phyloP scores from a whole-genome alignment of 2,113 vertebrate genomes.

The Oreochromis niloticus region DNA sequence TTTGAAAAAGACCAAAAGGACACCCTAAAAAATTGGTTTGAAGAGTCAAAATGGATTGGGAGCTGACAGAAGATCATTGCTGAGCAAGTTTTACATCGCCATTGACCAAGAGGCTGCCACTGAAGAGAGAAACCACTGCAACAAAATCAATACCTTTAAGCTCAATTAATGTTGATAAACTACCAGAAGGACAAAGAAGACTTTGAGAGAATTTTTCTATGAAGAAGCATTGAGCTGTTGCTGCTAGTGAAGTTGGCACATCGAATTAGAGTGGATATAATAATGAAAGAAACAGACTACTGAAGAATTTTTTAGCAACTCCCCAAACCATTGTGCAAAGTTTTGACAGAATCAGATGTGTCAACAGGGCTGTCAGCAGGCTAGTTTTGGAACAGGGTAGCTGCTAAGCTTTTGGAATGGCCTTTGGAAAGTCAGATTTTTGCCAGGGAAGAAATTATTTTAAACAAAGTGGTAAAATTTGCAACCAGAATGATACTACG shows the following conservation, averaged over 20 bases:
- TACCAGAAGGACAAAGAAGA: not conserved
- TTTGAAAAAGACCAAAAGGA: not conserved
- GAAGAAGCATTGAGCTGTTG: not conserved
- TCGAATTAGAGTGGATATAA: not conserved
- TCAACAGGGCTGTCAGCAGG: not conserved
- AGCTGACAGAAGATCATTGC: not conserved
- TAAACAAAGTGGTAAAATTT: not conserved
- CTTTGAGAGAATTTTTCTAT: not conserved
- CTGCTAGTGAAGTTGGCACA: not conserved
- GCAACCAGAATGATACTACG: not conserved
- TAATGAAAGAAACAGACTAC: not conserved
- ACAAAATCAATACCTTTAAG: not conserved
- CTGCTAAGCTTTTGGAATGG: not conserved
- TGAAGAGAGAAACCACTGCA: not conserved
- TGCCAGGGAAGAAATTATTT: not conserved
- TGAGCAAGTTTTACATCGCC: not conserved
- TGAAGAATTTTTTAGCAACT: not conserved
- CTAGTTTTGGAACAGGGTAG: not conserved
- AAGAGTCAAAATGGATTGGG: not conserved
- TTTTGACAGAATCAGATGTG: not conserved
- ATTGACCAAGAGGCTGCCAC: not conserved
- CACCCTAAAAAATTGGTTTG: not conserved
- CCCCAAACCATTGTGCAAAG: not conserved
- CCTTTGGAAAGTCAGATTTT: not conserved
- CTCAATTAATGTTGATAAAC: not conserved